Base-by-base conservation (phyloP, 1,140 invertebrate genomes). In the Tetragnatha versicolor region DNA sequence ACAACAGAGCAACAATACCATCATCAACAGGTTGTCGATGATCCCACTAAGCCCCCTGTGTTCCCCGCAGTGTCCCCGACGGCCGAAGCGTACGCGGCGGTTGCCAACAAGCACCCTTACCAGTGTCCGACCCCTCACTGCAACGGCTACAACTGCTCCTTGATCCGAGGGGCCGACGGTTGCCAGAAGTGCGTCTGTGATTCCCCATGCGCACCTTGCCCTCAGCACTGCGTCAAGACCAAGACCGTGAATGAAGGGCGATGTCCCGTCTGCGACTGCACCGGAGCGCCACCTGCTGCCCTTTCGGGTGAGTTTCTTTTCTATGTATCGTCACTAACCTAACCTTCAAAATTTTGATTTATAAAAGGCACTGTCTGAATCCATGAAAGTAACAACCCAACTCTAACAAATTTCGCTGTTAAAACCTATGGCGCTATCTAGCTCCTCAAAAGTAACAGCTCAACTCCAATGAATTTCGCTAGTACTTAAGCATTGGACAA, bases 171-270 rank as follows among this genome's bases (percentile, higher is more conserved):
- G n/a, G 45, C 63, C 2, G 76, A 79, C 29, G 76, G 76, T 0
- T 79, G 76, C 20, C 76, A 79, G 37, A 79, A 79, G 35, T 79
- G 76, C 17, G 76, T 79, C 2, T 79, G 76, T 20, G 76, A 79
- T 22, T 79, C 76, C 1, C 76, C 76, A 1, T 79, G 76, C 20
- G 63, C 76, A 25, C 76, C 76, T 33, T 79, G 76, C 25, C 76
- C 76, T 7, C 65, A 68, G 17, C 65, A 79, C 51, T 79, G 76
- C 9, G 76, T 79, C 3, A 79, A 79, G 29, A 79, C 76, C 5
- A 79, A 79, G 42, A 69, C 65, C 9, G 31, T 69, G 1, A 58
- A 63, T 9, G 76, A 79, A 35, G 76, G 76, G 20, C 63, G 76
- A 12, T 79, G 76, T 27, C 76, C 76, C 14, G 60, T 79, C 17